These are phyloP conservation scores for Vicugna pacos DNA, from an alignment of 2,113 vertebrate species.

Conservation along the genomic window DNA sequence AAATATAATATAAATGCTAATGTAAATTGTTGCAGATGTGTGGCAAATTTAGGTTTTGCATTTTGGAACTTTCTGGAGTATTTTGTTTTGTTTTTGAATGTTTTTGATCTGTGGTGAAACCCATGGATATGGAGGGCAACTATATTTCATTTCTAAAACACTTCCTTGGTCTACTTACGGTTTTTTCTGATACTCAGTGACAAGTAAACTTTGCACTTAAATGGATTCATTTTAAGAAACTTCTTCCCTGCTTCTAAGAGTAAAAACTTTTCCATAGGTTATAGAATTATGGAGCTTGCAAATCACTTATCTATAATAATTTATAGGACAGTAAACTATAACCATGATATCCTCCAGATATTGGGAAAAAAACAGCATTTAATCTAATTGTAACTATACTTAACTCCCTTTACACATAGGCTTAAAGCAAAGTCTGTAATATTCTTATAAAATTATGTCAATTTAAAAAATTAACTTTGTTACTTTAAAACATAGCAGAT, in stretches of 20 bases:
- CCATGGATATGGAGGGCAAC: not conserved
- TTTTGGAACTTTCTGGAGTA: not conserved
- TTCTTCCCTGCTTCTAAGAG: not conserved
- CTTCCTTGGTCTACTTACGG: slow-evolving; percentile 36
- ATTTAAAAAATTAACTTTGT: not conserved
- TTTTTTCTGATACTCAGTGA: slow-evolving; percentile 20
- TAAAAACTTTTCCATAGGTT: not conserved
- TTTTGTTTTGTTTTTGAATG: not conserved
- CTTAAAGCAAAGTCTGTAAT: not conserved
- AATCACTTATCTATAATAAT: not conserved
- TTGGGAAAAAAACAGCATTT: not conserved
- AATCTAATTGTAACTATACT: not conserved
- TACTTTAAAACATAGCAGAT: not conserved
- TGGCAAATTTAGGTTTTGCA: not conserved
- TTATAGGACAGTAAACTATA: not conserved
- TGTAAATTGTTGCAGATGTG: not conserved
- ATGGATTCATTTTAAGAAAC: not conserved
- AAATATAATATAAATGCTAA: not conserved
- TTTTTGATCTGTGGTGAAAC: not conserved
- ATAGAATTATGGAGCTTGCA: not conserved
- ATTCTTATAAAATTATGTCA: not conserved
- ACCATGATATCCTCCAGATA: not conserved
- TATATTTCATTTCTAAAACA: slow-evolving; percentile 3
- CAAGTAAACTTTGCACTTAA: not conserved
- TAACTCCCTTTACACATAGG: not conserved